phyloP scores from a whole-genome alignment of 1,140 invertebrate species.

The Heterodera schachtii region DNA sequence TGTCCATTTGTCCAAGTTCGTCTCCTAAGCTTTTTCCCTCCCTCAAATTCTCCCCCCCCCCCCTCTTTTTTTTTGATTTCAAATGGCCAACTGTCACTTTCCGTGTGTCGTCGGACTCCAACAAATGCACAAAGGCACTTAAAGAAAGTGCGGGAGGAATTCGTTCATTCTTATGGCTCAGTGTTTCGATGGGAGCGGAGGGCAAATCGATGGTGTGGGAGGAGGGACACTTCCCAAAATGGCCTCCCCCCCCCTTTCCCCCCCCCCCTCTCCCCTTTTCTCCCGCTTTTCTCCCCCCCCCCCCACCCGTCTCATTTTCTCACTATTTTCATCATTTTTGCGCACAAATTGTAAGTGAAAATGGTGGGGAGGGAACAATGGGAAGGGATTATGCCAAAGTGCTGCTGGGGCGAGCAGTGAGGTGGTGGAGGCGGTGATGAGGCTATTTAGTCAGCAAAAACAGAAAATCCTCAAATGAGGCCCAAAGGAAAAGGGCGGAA shows the following conservation, averaged over 20 bases:
- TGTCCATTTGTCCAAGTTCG: background rate
- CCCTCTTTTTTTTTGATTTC: background rate
- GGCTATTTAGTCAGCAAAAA: background rate
- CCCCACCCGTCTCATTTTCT: background rate
- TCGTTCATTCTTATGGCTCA: background rate
- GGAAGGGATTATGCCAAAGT: constrained; percentile 9
- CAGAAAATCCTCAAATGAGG: background rate
- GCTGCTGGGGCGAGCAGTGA: background rate
- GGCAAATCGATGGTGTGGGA: too few relatives aligned
- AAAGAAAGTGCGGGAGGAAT: background rate
- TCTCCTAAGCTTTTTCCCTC: background rate
- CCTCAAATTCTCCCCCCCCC: background rate
- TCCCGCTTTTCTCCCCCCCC: background rate
- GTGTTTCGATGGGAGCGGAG: background rate
- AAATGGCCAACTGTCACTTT: background rate
- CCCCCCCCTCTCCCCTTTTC: background rate
- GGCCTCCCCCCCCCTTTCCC: background rate
- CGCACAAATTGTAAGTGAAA: background rate
- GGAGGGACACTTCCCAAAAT: background rate
- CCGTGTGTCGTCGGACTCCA: background rate
- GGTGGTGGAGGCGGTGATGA: background rate
- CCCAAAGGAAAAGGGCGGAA: background rate
- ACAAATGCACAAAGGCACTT: background rate
- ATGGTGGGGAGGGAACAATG: background rate
- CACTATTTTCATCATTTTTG: constrained; percentile 8